Evolutionary conservation across 2,113 vertebrate species (phyloP), one percentile per base, ranked within the genome.

Genomic region (Microcebus ravelobensis): DNA sequence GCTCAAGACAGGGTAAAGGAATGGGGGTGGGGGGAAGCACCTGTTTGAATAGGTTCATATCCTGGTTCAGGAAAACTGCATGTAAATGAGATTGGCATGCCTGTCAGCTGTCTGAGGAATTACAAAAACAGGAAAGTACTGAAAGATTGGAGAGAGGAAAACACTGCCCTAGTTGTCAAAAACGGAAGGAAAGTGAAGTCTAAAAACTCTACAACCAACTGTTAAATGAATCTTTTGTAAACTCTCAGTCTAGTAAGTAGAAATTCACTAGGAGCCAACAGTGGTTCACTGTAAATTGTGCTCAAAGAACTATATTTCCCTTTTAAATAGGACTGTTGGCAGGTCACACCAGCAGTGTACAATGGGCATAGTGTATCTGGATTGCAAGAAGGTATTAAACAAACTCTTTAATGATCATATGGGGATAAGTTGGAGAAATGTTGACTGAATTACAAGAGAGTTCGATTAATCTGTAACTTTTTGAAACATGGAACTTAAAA

Each of bases 71-170:
- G 31, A 8, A 83, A 68, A 89, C 31, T 29, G 52, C 4, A 61
- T 36, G 63, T 31, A 89, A 96, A 90, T 68, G 5, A 89, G 36
- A 73, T 34, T 34, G n/a, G 18, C 52, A 39, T 79, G 55, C 15
- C 84, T 81, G 18, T 71, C 80, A 80, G 25, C 31, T 39, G 14
- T 68, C 50, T 79, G 76, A 87, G 57, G 50, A 91, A 57, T 55
- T 42, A 82, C 52, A 48, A 31, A 77, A 89, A 57, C 67, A 76
- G 67, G 15, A 86, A 70, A 76, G 68, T n/a, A 73, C 29, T 52
- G 29, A 84, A 91, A 93, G 55, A 20, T 27, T 79, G 50, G 74
- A 95, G 73, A 71, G 34, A 94, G 36, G 34, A 81, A 59, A 90
- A 73, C 45, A 29, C 25, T 25, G 6, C 12, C 13, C 57, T 45